Base-by-base conservation (phyloP, 2,888 invertebrate genomes). In the Amphiduros pacificus region DNA sequence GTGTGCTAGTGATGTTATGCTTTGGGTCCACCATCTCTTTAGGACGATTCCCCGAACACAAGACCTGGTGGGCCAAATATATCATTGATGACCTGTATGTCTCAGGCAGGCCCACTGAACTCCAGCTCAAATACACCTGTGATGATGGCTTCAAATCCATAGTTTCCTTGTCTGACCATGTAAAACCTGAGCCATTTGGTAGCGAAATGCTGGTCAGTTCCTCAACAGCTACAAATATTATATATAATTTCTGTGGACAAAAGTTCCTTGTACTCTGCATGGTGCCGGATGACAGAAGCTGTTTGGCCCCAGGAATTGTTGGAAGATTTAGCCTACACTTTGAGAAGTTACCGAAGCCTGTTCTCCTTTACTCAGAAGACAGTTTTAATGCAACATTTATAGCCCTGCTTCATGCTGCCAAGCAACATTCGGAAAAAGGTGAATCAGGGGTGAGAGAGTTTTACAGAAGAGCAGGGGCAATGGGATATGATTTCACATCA, bases 281-380 rank as follows among this genome's bases (percentile, higher is more conserved):
- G n/a, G n/a, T n/a, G n/a, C n/a, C n/a, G n/a, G n/a, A n/a, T n/a
- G n/a, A n/a, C n/a, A n/a, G n/a, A n/a, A n/a, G n/a, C n/a, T n/a
- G n/a, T n/a, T n/a, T n/a, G n/a, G n/a, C n/a, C 4, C n/a, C n/a
- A 44, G 44, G 22, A 17, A 11, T 22, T 9, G n/a, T 44, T 17
- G 9, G 5, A 6, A 44, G n/a, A 44, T 44, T 44, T 44, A 22
- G n/a, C 22, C 20, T 20, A 17, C n/a, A 20, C 6, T 44, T 73
- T 66, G 74, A 32, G 2, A 28, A 28, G 1, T 26, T 31, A 9
- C 49, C 49, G 1, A 58, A 50, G 51, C 58, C 58, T 1, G 50
- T 36, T 4, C 1, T 58, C n/a, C 27, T 58, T 1, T 50, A 51
- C n/a, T 20, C 22, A 17, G n/a, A 32, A 17, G 50, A 20, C 17